Evolutionary conservation across 2,888 invertebrate species (phyloP).

Genomic region (Penaeus monodon): DNA sequence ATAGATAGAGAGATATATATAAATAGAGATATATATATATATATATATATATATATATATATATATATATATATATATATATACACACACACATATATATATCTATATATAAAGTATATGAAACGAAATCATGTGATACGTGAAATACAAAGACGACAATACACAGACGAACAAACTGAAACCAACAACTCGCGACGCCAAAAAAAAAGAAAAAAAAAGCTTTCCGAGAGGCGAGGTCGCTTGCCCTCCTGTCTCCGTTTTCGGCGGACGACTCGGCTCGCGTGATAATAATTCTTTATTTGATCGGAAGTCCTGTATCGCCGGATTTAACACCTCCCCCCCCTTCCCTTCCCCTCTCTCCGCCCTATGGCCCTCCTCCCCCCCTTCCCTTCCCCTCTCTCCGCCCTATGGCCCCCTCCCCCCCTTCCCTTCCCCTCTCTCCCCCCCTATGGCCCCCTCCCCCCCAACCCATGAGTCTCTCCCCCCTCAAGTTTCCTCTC

Average conservation of each 20-base stretch:
- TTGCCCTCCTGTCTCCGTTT: not conserved
- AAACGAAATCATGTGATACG: not conserved
- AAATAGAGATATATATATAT: constrained; percentile 5
- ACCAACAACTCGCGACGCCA: too few relatives aligned
- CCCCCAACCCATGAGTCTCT: not conserved
- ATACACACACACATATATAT: not conserved
- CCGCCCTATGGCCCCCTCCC: not conserved
- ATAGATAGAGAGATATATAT: not conserved
- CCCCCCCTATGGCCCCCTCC: not conserved
- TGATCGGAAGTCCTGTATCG: not conserved
- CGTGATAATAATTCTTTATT: constrained; percentile 5
- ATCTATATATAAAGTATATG: not conserved
- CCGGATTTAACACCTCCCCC: not conserved
- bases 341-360: constrained; percentile 1
- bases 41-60: not conserved
- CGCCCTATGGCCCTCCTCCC: not conserved
- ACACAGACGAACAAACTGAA: too few relatives aligned
- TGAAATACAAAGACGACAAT: too few relatives aligned
- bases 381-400: not conserved
- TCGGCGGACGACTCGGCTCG: not conserved
- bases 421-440: too few relatives aligned
- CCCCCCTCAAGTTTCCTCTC: not conserved
- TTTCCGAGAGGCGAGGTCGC: not conserved
- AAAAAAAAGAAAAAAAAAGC: not conserved
- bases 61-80: not conserved